A percentile compares a stretch with the other conserved stretches of the same genome.
phyloP scores from a whole-genome alignment of 2,113 vertebrate genomes.

The Mormyrus lacerda region DNA sequence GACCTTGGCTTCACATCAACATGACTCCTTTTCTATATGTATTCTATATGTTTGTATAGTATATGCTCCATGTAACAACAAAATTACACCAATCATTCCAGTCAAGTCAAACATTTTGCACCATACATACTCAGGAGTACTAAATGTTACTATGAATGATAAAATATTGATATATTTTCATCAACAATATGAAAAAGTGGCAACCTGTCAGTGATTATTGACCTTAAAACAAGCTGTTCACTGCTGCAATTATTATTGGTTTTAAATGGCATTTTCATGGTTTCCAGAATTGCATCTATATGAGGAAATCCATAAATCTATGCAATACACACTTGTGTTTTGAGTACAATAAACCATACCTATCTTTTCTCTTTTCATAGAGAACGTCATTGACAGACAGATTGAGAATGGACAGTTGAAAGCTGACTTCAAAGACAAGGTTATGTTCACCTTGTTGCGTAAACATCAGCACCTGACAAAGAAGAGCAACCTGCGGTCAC shows the following conservation, averaged over 20 bases:
- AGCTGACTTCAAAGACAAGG: constrained; percentile 86
- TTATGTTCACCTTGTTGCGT: constrained; percentile 89
- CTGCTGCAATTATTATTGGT: background rate
- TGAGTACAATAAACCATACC: background rate
- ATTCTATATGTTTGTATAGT: background rate
- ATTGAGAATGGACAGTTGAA: constrained; percentile 88
- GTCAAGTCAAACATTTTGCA: background rate
- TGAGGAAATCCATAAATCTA: background rate
- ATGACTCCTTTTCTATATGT: background rate
- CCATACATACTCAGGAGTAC: background rate
- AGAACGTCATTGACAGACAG: constrained; percentile 90
- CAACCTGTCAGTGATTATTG: background rate
- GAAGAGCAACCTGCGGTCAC: constrained; percentile 94
- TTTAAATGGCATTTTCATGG: background rate
- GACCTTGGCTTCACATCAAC: background rate
- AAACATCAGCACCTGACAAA: constrained; percentile 97
- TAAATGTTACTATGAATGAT: background rate
- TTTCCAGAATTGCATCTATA: background rate
- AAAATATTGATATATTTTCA: background rate
- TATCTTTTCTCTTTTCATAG: constrained; percentile 46
- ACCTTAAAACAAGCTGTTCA: background rate
- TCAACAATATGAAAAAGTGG: background rate
- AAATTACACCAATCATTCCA: background rate
- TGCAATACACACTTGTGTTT: background rate
- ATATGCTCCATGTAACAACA: background rate